Conservation (phyloP, 2,888 invertebrate genomes). For the Lasioglossum calceatum region DNA sequence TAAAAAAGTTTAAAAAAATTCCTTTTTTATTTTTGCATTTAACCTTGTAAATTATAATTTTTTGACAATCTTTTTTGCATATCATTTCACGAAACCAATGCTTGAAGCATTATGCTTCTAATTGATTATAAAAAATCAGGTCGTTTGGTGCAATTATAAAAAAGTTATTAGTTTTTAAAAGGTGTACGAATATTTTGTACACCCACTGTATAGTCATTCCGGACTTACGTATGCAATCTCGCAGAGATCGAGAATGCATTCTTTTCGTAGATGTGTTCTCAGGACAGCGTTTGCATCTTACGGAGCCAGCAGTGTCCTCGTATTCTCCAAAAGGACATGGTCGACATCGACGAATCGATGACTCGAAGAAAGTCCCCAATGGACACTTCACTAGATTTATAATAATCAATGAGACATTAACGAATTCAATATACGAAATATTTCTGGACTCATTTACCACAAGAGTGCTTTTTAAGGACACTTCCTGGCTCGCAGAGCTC, state of each 20-base stretch:
- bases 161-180: no score
- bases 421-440: background rate
- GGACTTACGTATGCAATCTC: constrained; percentile 86
- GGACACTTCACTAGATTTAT: constrained; percentile 87
- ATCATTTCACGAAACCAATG: no score
- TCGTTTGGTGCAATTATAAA: no score
- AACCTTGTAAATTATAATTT: no score
- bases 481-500: constrained; percentile 86
- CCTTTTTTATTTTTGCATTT: no score
- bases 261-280: constrained; percentile 86
- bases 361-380: constrained; percentile 87
- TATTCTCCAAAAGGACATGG: constrained; percentile 87
- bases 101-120: no score
- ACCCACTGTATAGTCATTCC: no score
- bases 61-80: no score
- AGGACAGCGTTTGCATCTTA: constrained; percentile 87
- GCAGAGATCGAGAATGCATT: constrained; percentile 83
- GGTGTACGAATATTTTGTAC: no score
- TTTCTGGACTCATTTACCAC: constrained; percentile 83
- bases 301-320: constrained; percentile 86
- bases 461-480: constrained; percentile 85
- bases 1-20: no score
- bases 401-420: background rate
- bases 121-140: no score
- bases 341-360: constrained; percentile 85